These are phyloP conservation scores for Petromus typicus DNA, from an alignment of 2,113 vertebrate genomes.

Conservation along the genomic window DNA sequence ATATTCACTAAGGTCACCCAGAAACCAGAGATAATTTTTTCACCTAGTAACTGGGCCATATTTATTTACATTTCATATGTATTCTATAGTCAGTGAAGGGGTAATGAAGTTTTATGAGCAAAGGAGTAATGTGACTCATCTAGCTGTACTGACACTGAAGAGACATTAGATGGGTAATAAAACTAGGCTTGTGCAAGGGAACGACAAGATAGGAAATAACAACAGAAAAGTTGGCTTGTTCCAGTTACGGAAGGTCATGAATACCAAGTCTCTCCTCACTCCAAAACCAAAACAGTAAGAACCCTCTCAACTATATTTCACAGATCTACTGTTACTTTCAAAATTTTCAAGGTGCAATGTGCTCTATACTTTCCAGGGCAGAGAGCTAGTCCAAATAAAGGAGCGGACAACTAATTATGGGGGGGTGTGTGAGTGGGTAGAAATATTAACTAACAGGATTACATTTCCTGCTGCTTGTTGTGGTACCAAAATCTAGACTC, in stretches of 20 bases:
- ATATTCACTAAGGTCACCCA: background rate
- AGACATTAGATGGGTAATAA: background rate
- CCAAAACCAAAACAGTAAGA: background rate
- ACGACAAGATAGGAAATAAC: background rate
- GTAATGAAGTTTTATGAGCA: background rate
- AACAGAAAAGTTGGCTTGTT: background rate
- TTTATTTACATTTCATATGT: background rate
- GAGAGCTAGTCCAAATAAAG: background rate
- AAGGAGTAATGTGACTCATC: background rate
- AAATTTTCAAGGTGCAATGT: constrained; percentile 13
- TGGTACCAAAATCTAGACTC: background rate
- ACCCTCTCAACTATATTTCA: background rate
- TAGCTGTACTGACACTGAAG: background rate
- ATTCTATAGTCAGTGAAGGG: background rate
- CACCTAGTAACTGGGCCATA: background rate
- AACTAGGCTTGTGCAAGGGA: background rate
- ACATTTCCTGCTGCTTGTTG: background rate
- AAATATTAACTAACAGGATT: background rate
- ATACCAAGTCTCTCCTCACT: background rate
- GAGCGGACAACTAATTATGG: background rate
- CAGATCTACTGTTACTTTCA: background rate
- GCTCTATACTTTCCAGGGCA: background rate
- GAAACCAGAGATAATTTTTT: background rate
- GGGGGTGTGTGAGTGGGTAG: background rate
- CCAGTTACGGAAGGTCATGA: background rate